Conservation (phyloP, 1,140 invertebrate genomes). For the Carcinoscorpius rotundicauda region DNA sequence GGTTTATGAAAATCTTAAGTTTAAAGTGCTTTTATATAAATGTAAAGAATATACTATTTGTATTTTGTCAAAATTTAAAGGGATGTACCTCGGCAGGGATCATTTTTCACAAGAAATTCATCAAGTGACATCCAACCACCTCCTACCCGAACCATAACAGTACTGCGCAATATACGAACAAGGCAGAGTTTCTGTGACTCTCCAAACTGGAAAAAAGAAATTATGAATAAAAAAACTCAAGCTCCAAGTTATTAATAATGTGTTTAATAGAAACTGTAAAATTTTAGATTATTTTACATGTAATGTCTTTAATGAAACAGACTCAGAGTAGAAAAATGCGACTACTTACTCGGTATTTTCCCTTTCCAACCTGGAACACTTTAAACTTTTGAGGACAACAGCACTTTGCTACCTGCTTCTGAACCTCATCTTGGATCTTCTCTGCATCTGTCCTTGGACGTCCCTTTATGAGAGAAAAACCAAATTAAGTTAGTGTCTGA, state of each 20-base stretch:
- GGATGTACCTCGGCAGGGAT: slow-evolving; percentile 92
- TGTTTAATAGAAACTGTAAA: background rate
- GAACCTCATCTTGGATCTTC: slow-evolving; percentile 96
- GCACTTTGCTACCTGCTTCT: slow-evolving; percentile 77
- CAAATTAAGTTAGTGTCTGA: no score
- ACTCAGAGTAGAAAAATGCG: background rate
- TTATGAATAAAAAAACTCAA: slow-evolving; percentile 1
- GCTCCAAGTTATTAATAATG: background rate
- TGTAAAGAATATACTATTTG: no score
- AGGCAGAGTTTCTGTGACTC: slow-evolving; percentile 95
- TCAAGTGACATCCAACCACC: slow-evolving; percentile 98
- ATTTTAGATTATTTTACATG: no score
- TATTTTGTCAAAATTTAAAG: background rate
- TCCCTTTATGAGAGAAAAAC: slow-evolving; percentile 39
- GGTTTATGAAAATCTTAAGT: no score
- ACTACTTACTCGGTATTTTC: slow-evolving; percentile 82
- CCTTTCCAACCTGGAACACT: slow-evolving; percentile 96
- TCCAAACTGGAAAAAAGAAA: slow-evolving; percentile 65
- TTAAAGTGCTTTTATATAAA: no score
- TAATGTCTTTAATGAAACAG: no score
- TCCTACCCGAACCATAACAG: slow-evolving; percentile 98
- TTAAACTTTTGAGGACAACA: slow-evolving; percentile 94
- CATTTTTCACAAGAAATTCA: slow-evolving; percentile 98
- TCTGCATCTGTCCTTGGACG: slow-evolving; percentile 67
- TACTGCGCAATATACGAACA: slow-evolving; percentile 93